Evolutionary conservation across 2,888 invertebrate genomes (phyloP).

Genomic region (Sericinus montela): DNA sequence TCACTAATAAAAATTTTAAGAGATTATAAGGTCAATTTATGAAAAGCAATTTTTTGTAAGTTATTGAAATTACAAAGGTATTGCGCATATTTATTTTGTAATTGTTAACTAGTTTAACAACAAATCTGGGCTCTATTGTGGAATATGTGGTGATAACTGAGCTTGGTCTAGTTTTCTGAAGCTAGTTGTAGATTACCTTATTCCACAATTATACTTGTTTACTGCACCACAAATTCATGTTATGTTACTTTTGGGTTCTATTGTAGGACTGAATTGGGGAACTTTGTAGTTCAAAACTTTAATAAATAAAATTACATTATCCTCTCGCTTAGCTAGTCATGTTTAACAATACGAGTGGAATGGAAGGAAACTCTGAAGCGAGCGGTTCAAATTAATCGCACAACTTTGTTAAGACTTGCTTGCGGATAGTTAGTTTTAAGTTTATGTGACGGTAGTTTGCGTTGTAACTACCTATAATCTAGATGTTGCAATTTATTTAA

Average conservation of each 20-base stretch:
- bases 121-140: neutral
- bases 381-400: constrained; percentile 62
- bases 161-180: neutral
- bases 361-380: constrained; percentile 46
- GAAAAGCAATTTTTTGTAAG: no score
- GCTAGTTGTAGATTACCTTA: constrained; percentile 9
- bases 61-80: no score
- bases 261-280: constrained; percentile 13
- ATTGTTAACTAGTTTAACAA: no score
- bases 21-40: no score
- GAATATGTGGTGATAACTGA: neutral
- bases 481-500: constrained; percentile 33
- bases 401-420: constrained; percentile 71
- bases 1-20: no score
- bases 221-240: constrained; percentile 16
- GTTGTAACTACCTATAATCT: constrained; percentile 34
- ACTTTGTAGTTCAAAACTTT: constrained; percentile 23
- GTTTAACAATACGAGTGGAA: constrained; percentile 44
- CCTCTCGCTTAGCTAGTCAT: constrained; percentile 36
- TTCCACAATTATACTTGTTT: constrained; percentile 15
- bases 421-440: constrained; percentile 61
- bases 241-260: constrained; percentile 16
- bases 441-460: constrained; percentile 59
- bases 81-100: no score
- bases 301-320: constrained; percentile 35